These are phyloP conservation scores for Hemicordylus capensis DNA, from an alignment of 2,113 vertebrate genomes.

Conservation along the genomic window DNA sequence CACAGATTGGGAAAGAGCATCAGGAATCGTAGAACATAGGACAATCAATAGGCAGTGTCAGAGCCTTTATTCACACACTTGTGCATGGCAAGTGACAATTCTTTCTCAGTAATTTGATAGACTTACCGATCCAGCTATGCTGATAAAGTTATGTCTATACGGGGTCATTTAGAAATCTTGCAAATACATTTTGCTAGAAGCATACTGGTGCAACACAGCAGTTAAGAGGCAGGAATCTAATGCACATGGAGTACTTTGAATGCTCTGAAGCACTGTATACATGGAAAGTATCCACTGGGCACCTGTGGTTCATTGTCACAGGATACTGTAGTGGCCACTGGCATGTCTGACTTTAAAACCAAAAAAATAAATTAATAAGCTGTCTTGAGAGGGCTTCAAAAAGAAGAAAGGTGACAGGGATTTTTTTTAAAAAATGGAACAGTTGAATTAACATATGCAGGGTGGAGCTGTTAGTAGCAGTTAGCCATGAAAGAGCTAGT, in stretches of 20 bases:
- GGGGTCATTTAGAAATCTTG: neutral
- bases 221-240: neutral
- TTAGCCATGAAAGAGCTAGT: no score
- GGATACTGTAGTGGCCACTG: neutral
- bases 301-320: neutral
- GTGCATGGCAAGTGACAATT: neutral
- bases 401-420: neutral
- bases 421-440: neutral
- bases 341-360: neutral
- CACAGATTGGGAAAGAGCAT: neutral
- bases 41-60: neutral
- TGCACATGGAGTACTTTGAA: neutral
- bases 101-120: neutral
- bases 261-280: neutral
- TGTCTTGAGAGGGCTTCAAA: neutral
- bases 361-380: neutral
- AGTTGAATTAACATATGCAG: neutral
- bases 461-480: neutral
- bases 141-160: neutral
- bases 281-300: no score
- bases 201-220: neutral
- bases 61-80: neutral
- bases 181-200: neutral
- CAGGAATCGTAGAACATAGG: neutral
- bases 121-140: neutral